Percentiles rank a stretch among this genome's conserved stretches.
Conservation (phyloP, 2,888 invertebrate species). For the Callyntrura sp. region DNA sequence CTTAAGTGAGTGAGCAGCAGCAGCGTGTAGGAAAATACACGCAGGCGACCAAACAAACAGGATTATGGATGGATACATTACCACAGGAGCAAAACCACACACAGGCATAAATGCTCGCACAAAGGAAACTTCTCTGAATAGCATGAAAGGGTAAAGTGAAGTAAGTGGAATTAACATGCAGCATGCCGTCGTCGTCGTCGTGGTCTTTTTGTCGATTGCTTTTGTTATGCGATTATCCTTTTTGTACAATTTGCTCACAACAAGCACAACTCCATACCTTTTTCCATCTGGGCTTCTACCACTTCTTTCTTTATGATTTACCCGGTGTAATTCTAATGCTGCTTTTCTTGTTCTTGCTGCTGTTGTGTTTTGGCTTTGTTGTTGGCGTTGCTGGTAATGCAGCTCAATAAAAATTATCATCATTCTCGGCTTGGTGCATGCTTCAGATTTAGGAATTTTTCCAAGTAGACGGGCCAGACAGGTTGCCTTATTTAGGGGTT, state of each 20-base stretch:
- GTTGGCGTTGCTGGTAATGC: conserved; percentile 18
- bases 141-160: conserved; percentile 29
- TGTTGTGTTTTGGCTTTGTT: background rate
- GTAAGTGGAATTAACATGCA: conserved; percentile 36
- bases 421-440: background rate
- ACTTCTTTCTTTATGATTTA: background rate
- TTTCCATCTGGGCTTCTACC: background rate
- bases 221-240: conserved; percentile 40
- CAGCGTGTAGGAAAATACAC: conserved; percentile 46
- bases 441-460: background rate
- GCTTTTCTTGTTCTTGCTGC: background rate
- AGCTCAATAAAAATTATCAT: conserved; percentile 15
- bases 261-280: background rate
- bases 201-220: conserved; percentile 33
- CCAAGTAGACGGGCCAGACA: background rate
- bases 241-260: background rate
- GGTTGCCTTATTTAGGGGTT: background rate
- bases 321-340: background rate
- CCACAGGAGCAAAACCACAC: conserved; percentile 62
- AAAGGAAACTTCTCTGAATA: conserved; percentile 3
- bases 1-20: no score
- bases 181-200: conserved; percentile 10
- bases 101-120: conserved; percentile 28
- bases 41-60: conserved; percentile 38
- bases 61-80: conserved; percentile 58